Evolutionary conservation across 2,797 vertebrate species (phyloP), one percentile per base, ranked within the genome.

Genomic region (Choloepus didactylus): DNA sequence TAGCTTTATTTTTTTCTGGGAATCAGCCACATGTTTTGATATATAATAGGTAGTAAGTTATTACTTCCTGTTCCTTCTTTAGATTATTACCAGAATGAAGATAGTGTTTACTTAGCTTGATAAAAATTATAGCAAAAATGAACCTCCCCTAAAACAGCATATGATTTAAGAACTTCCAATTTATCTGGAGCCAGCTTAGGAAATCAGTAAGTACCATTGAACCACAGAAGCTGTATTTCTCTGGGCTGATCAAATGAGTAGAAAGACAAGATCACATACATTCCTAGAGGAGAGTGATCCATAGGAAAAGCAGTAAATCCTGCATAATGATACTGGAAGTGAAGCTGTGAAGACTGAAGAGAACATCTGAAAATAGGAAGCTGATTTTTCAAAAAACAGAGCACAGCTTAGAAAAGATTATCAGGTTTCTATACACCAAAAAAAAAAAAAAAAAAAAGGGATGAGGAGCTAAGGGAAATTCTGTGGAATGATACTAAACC

Each of bases 121-220:
- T 75, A 70, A 35, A 94, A 94, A 66, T 35, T 25, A 23, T 29
- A 83, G 62, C 21, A 77, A 77, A 95, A 72, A 66, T 31, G 51
- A 79, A 79, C 66, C 27, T 92, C 66, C 21, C 76, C 44, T 76
- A 80, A 67, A 70, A 86, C 16, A 69, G 7, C 35, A 1, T 62
- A 23, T 84, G 11, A 67, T n/a, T 81, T 81, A 59, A 76, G 60
- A 82, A 80, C 19, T 67, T 83, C 2, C 38, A 75, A 14, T 66
- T 21, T 41, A 82, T 72, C 0, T 56, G 44, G 41, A 89, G 41
- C 69, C 49, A 87, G 4, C 35, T 11, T 87, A 35, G 54, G 35
- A 56, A 89, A 80, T 70, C 23, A 35, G 35, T 35, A 35, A 38
- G 8, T 69, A 49, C 11, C 11, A 11, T 0, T 19, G 18, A 84